Conservation (phyloP, 2,888 invertebrate genomes). For the Dolichomitus sp. region DNA sequence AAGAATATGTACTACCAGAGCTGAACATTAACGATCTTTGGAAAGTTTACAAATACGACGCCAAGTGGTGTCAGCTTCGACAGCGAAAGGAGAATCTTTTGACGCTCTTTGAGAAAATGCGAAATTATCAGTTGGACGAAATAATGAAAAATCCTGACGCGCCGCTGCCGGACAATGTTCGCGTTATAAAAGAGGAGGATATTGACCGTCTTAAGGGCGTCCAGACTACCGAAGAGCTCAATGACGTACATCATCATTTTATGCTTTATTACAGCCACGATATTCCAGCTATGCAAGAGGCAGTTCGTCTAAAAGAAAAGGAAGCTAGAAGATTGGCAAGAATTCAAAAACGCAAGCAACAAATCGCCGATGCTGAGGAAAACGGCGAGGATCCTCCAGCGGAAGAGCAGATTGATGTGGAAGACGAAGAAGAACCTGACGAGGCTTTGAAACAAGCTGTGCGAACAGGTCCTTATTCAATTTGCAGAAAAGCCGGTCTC, state of each 20-base stretch:
- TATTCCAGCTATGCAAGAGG: constrained; percentile 93
- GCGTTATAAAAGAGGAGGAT: constrained; percentile 94
- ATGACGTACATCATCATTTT: constrained; percentile 97
- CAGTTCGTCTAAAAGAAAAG: constrained; percentile 89
- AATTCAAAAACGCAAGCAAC: constrained; percentile 86
- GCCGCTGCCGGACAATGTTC: constrained; percentile 93
- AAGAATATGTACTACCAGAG: constrained; percentile 98
- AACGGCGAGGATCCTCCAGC: constrained; percentile 87
- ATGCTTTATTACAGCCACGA: constrained; percentile 95
- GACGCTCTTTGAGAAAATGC: constrained; percentile 95
- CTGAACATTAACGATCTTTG: constrained; percentile 97
- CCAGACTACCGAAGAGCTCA: constrained; percentile 95
- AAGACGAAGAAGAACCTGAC: constrained; percentile 87
- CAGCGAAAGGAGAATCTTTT: constrained; percentile 93
- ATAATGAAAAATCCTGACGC: constrained; percentile 88
- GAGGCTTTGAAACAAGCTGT: constrained; percentile 94
- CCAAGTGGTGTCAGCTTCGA: constrained; percentile 96
- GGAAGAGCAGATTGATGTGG: constrained; percentile 87
- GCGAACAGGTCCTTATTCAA: constrained; percentile 94
- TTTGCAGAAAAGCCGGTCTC: constrained; percentile 94
- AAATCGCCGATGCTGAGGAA: constrained; percentile 89
- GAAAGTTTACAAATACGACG: constrained; percentile 97
- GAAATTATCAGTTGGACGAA: constrained; percentile 92
- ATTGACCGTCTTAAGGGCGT: constrained; percentile 91
- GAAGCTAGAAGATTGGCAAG: neutral